Conservation (phyloP, 2,113 vertebrate genomes). For the Pomatorhinus ruficollis region DNA sequence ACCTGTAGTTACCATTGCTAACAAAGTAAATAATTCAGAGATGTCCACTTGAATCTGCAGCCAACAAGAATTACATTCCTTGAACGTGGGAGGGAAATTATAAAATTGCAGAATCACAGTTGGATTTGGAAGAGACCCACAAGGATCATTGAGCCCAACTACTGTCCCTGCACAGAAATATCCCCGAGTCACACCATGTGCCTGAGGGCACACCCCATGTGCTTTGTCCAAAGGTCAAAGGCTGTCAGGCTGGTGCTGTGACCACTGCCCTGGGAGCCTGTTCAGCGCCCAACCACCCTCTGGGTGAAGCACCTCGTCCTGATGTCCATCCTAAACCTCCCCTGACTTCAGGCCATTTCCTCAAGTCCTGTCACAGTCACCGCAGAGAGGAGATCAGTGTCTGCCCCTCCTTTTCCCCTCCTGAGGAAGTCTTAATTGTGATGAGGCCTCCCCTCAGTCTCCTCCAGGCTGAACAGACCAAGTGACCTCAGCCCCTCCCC, state of each 20-base stretch:
- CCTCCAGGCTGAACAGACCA: background rate
- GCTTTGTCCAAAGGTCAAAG: background rate
- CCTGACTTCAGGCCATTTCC: background rate
- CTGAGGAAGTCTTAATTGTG: background rate
- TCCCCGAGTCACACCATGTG: background rate
- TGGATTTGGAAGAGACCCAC: background rate
- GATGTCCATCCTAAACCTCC: background rate
- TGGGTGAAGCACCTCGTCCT: background rate
- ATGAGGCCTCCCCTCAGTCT: background rate
- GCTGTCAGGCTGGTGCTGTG: background rate
- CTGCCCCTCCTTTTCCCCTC: background rate
- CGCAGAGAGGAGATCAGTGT: background rate
- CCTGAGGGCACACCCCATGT: too few relatives aligned
- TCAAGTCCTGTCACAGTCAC: background rate
- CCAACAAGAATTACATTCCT: background rate
- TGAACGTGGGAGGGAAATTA: background rate
- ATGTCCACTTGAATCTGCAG: background rate
- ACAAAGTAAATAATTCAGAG: background rate
- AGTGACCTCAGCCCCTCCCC: background rate
- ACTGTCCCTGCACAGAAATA: background rate
- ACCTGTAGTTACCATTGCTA: background rate
- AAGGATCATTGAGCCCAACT: too few relatives aligned
- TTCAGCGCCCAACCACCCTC: accelerated
- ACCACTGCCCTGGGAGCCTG: background rate
- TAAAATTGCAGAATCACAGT: background rate